Base-by-base conservation (phyloP, 2,888 invertebrate species). In the Netelia inedita region DNA sequence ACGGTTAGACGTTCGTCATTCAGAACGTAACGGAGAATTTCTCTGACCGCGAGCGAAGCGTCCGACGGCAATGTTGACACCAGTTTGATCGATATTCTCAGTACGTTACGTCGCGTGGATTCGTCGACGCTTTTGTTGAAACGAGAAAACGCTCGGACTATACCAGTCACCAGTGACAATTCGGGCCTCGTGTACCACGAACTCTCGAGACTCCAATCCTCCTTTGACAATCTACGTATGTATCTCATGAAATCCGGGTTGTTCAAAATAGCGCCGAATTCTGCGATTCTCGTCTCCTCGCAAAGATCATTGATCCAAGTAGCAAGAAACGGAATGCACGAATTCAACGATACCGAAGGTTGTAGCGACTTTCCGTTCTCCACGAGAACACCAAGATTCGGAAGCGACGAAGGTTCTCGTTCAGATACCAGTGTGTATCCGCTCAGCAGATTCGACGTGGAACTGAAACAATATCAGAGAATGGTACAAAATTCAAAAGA, bases 401-500 rank as follows among this genome's bases (percentile, higher is more conserved):
- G 92, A 10, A 94, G 92, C 69, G 93, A 94, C 41, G 94, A 88
- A 83, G 95, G 95, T 61, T 94, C 92, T 65, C 94, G 92, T n/a
- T 93, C 91, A 75, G 90, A 91, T 43, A 94, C 93, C 5, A 92
- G 86, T 55, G 91, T 91, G 71, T 92, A 92, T 65, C 93, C 91
- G 69, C 94, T 94, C 85, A 95, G 89, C 78, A 95, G 91, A 93
- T 95, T 95, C 23, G 95, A 95, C 8, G 93, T 92, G 14, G 90
- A 92, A 74, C 94, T 95, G 86, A 79, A 71, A 71, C 8, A 59
- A 50, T 28, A 14, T 35, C 9, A 8, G 23, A 63, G 14, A 23
- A 53, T 19, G 66, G 8, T n/a, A 46, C 2, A 14, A 14, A 46
- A 35, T 35, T 35, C 6, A 35, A 3, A 35, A 1, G 3, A 35